Evolutionary conservation across 2,888 invertebrate species (phyloP).

Genomic region (Cheilosia vernalis): DNA sequence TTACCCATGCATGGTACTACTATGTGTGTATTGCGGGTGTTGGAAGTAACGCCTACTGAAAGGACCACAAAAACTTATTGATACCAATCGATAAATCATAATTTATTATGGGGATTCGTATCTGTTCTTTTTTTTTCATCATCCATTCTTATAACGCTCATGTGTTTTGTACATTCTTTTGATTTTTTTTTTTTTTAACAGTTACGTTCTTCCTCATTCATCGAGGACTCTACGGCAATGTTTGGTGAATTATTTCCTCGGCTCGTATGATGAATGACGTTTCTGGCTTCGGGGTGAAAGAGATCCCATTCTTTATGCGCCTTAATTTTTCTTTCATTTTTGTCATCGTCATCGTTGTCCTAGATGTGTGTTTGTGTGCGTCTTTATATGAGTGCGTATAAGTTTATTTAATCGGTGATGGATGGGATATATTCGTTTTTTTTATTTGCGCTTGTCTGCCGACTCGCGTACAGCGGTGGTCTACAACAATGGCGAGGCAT

Average conservation of each 20-base stretch:
- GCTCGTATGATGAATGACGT: constrained; percentile 70
- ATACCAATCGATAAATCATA: constrained; percentile 73
- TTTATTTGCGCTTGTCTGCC: constrained; percentile 36
- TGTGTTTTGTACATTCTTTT: constrained; percentile 46
- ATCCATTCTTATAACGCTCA: constrained; percentile 36
- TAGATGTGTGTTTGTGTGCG: constrained; percentile 19
- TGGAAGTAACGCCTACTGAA: constrained; percentile 44
- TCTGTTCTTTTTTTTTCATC: constrained; percentile 14
- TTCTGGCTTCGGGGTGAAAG: constrained; percentile 59
- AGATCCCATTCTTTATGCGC: constrained; percentile 70
- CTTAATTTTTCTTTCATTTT: constrained; percentile 69
- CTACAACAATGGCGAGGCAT: constrained; percentile 40
- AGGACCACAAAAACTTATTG: constrained; percentile 52
- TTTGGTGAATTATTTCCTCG: constrained; percentile 62
- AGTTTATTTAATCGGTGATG: constrained; percentile 72
- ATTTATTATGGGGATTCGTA: constrained; percentile 57
- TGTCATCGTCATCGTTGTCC: constrained; percentile 52
- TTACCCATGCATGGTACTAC: neutral
- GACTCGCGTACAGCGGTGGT: constrained; percentile 22
- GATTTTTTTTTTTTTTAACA: constrained; percentile 3
- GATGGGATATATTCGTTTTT: constrained; percentile 50
- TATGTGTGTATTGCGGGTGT: constrained; percentile 23
- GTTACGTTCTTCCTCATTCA: constrained; percentile 40
- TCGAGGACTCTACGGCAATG: constrained; percentile 38
- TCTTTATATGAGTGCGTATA: constrained; percentile 34